These are phyloP conservation scores for Mantis religiosa DNA, from an alignment of 2,888 invertebrate genomes.

Conservation along the genomic window DNA sequence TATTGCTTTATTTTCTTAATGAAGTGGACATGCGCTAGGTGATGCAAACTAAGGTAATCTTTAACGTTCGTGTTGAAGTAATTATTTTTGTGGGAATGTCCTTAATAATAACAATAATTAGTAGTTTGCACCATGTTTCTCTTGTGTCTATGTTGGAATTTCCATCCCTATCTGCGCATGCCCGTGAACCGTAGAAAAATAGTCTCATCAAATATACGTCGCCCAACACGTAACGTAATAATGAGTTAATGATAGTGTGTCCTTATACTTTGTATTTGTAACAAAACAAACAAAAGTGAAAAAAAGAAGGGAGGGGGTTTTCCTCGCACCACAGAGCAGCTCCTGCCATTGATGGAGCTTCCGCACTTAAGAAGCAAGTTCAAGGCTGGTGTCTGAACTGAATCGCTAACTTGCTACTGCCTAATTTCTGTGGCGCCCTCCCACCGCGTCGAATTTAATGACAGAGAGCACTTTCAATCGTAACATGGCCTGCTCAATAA, in stretches of 20 bases:
- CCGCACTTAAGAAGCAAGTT: neutral
- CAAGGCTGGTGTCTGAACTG: neutral
- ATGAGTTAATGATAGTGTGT: neutral
- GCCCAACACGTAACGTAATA: neutral
- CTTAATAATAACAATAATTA: neutral
- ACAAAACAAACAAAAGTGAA: neutral
- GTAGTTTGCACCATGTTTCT: neutral
- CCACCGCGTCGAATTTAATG: neutral
- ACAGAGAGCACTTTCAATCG: neutral
- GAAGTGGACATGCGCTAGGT: neutral
- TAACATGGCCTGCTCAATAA: neutral
- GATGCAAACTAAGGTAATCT: neutral
- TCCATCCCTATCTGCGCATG: neutral
- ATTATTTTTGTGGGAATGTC: neutral
- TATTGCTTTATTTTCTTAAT: neutral
- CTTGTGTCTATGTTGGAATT: neutral
- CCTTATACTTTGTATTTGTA: neutral
- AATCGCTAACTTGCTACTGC: neutral
- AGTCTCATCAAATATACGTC: neutral
- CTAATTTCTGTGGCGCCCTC: neutral
- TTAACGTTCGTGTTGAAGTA: neutral
- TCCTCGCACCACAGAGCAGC: neutral
- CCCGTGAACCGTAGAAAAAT: neutral
- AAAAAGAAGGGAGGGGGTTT: neutral
- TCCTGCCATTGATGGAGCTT: neutral